Base-by-base conservation (phyloP, 2,113 vertebrate genomes). In the Alaudala cheleensis region DNA sequence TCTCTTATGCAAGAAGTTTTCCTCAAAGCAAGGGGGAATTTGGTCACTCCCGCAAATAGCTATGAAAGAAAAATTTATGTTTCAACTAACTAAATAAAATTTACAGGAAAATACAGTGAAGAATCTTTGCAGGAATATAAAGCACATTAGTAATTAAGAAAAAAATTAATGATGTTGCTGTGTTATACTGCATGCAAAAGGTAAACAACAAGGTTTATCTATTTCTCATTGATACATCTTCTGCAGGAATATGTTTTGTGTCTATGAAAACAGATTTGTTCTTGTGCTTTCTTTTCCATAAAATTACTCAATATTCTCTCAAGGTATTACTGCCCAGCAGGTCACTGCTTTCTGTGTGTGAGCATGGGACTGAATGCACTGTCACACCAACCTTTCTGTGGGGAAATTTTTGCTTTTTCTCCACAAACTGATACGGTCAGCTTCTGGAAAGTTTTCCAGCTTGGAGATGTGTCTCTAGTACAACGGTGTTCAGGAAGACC, bases 41-140 rank as follows among this genome's bases (percentile, higher is more conserved):
- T 60, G 31, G 24, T 65, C 65, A 73, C 19, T 84, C 6, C 16
- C 57, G 61, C 33, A 39, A 94, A 61, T 14, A 88, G 14, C 13
- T 25, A 21, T 54, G 21, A 72, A 90, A 88, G 22, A 11, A 87
- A 90, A 88, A 95, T 39, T 78, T 85, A 51, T 73, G 42, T 44
- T 93, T 85, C 61, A 40, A 25, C 73, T 69, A 90, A 87, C 40
- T 85, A 81, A 96, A 88, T 2, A 28, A 97, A 92, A 40, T 28
- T 9, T 61, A 17, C 42, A 74, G 34, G 64, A 92, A 92, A 86
- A 79, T 80, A 62, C 5, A 73, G 49, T 69, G 23, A 92, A 84
- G 14, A 29, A 29, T 50, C 22, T 91, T 92, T 72, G 4, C 39
- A 53, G 26, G 29, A 82, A 86, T 65, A 92, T 42, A 54, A 87